A percentile compares a stretch with the other conserved stretches of the same genome.
Conservation (phyloP, 2,888 invertebrate species). For the Anticlea derivata region DNA sequence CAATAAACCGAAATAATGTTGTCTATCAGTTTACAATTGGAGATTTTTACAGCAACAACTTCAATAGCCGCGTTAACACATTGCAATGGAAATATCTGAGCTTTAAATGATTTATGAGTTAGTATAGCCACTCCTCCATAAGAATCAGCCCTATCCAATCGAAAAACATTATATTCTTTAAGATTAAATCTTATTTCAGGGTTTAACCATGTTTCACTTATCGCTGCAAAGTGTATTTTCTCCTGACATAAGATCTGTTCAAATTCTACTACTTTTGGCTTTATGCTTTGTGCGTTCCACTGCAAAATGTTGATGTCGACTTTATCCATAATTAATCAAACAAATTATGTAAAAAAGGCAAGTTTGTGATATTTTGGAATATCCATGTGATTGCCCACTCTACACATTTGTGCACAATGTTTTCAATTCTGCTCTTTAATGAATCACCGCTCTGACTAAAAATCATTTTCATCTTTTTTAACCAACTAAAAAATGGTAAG, state of each 20-base stretch:
- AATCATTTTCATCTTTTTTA: no score
- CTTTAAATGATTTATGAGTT: conserved; percentile 13
- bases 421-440: no score
- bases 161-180: not conserved
- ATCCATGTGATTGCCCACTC: not conserved
- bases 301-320: not conserved
- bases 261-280: not conserved
- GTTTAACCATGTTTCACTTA: not conserved
- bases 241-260: not conserved
- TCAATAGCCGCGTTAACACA: conserved; percentile 26
- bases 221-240: not conserved
- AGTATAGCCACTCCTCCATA: conserved; percentile 16
- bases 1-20: conserved; percentile 28
- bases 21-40: conserved; percentile 6
- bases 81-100: conserved; percentile 1
- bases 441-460: no score
- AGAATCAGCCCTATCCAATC: not conserved
- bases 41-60: conserved; percentile 12
- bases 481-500: no score
- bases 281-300: not conserved
- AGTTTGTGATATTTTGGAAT: no score
- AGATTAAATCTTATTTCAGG: not conserved
- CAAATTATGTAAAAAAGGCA: not conserved
- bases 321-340: not conserved
- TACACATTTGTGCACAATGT: not conserved